These are phyloP conservation scores for Mionectes olivaceus DNA, from an alignment of 2,797 vertebrate species.

Conservation along the genomic window DNA sequence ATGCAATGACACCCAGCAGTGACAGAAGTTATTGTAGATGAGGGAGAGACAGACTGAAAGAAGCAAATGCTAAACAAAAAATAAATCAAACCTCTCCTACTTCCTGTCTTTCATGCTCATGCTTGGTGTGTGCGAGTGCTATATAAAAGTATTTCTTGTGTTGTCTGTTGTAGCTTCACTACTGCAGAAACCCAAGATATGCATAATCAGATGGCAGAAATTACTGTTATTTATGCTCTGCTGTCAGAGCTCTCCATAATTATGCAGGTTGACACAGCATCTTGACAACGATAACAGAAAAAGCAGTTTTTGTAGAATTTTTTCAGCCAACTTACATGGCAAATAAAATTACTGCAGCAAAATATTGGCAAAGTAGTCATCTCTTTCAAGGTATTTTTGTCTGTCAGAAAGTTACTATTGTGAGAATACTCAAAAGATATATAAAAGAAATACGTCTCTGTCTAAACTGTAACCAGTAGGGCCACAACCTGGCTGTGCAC, in stretches of 20 bases:
- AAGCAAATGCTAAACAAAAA: not conserved
- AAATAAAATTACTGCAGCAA: slow-evolving; percentile 38
- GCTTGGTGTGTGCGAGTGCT: accelerated
- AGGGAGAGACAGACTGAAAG: not conserved
- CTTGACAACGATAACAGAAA: slow-evolving; percentile 21
- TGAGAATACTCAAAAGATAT: not conserved
- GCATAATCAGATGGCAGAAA: slow-evolving; percentile 39
- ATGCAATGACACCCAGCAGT: not conserved
- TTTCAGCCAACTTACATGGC: not conserved
- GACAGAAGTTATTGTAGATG: not conserved
- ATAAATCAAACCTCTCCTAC: not conserved
- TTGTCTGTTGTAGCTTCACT: not conserved
- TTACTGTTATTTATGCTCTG: slow-evolving; percentile 21
- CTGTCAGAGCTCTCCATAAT: slow-evolving; percentile 44
- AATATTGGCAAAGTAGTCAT: slow-evolving; percentile 10
- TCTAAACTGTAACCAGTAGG: not conserved
- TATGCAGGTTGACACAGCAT: slow-evolving; percentile 37
- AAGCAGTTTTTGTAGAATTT: not conserved
- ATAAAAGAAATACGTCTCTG: not conserved
- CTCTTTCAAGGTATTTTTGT: not conserved
- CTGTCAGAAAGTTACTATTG: not conserved
- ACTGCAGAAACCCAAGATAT: not conserved
- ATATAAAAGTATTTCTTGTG: not conserved
- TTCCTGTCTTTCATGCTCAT: not conserved
- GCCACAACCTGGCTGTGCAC: not conserved